Conservation (phyloP, 2,113 vertebrate genomes). For the Psilopsiagon aymara region DNA sequence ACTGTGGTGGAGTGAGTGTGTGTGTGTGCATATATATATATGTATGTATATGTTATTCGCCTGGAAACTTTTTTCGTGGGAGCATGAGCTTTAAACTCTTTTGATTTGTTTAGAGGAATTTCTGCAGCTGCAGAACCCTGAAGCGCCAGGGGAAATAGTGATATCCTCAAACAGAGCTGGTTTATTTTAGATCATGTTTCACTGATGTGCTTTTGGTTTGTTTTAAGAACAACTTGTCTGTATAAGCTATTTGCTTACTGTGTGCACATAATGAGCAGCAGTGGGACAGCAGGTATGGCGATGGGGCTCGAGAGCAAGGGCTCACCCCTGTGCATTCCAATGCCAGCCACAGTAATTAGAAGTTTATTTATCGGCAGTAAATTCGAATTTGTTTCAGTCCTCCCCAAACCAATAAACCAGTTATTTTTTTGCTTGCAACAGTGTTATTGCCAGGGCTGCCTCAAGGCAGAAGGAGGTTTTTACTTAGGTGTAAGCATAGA, state of each 20-base stretch:
- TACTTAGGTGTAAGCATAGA: background rate
- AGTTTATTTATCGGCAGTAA: background rate
- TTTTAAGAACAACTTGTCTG: slow-evolving; percentile 18
- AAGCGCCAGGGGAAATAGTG: background rate
- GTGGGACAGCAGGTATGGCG: background rate
- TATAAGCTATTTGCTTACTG: slow-evolving; percentile 21
- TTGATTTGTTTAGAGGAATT: background rate
- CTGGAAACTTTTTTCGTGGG: background rate
- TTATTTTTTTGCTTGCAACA: background rate
- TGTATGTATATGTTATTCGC: background rate
- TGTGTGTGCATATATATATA: background rate
- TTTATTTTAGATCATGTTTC: slow-evolving; percentile 19
- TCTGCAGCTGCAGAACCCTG: background rate
- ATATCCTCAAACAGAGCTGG: background rate
- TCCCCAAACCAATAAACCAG: background rate
- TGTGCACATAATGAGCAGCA: background rate
- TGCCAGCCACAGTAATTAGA: background rate
- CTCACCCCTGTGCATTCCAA: background rate
- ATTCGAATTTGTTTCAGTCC: background rate
- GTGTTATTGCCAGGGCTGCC: background rate
- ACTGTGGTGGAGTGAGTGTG: background rate
- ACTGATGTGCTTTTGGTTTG: background rate
- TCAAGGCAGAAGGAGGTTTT: background rate
- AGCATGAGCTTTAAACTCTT: background rate
- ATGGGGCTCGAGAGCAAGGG: background rate